These are phyloP conservation scores for Chaenogobius annularis DNA, from an alignment of 2,113 vertebrate genomes.

Conservation along the genomic window DNA sequence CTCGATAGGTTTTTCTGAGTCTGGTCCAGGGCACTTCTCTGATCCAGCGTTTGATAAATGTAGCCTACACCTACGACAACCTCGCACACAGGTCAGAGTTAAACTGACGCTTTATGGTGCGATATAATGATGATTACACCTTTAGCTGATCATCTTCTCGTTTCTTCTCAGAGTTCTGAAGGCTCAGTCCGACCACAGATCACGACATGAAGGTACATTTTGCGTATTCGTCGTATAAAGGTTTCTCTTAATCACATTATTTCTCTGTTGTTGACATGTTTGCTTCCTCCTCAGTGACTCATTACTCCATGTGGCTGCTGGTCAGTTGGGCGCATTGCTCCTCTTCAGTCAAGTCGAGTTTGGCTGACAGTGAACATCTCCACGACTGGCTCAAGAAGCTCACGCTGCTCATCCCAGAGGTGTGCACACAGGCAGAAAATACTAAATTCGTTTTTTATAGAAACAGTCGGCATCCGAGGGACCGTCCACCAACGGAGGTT, in stretches of 20 bases:
- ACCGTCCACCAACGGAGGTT: too few relatives aligned
- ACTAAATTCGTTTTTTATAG: too few relatives aligned
- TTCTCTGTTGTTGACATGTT: background rate
- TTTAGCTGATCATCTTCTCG: background rate
- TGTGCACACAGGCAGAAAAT: slow-evolving; percentile 45
- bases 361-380: slow-evolving; percentile 94
- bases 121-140: background rate
- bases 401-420: slow-evolving; percentile 96
- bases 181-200: slow-evolving; percentile 96
- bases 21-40: slow-evolving; percentile 96
- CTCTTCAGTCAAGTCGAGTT: slow-evolving; percentile 93
- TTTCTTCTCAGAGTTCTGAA: slow-evolving; percentile 86
- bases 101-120: background rate
- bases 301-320: slow-evolving; percentile 99
- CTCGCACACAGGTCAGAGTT: slow-evolving; percentile 88
- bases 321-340: slow-evolving; percentile 99
- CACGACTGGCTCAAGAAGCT: slow-evolving; percentile 98
- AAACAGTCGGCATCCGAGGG: too few relatives aligned
- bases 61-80: slow-evolving; percentile 99
- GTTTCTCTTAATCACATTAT: too few relatives aligned
- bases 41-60: slow-evolving; percentile 96
- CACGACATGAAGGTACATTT: slow-evolving; percentile 93
- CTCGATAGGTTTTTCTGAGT: slow-evolving; percentile 91
- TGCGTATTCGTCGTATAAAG: too few relatives aligned
- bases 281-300: slow-evolving; percentile 82